Conservation (phyloP, 2,888 invertebrate species). For the Lycophotia porphyrea region DNA sequence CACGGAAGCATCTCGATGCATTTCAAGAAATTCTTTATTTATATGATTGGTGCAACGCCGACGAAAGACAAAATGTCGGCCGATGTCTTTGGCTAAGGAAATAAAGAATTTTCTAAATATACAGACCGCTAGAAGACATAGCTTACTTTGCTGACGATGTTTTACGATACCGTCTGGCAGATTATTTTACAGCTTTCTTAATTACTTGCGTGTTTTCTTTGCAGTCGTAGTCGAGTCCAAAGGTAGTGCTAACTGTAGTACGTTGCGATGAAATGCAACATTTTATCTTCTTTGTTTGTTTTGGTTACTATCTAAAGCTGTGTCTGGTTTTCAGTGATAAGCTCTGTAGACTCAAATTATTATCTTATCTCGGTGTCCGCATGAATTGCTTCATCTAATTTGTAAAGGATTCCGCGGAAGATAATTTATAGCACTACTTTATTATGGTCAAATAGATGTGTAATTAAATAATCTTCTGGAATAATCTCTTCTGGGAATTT, state of each 20-base stretch:
- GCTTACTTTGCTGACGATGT: background rate
- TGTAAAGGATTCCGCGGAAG: conserved; percentile 47
- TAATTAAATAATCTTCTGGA: conserved; percentile 9
- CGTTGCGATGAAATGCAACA: conserved; percentile 61
- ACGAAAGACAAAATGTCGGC: conserved; percentile 45
- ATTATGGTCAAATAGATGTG: conserved; percentile 19
- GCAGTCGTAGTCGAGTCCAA: conserved; percentile 40
- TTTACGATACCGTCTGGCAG: conserved; percentile 19
- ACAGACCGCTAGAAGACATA: background rate
- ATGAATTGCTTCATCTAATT: conserved; percentile 57
- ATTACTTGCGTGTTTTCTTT: conserved; percentile 31
- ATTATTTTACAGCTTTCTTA: conserved; percentile 21
- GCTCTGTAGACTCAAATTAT: conserved; percentile 52
- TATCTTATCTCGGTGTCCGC: conserved; percentile 61
- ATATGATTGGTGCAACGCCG: conserved; percentile 26
- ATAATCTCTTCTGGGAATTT: conserved; percentile 26
- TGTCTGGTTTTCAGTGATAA: conserved; percentile 69
- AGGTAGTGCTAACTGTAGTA: conserved; percentile 39
- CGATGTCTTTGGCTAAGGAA: background rate
- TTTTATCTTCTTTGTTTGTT: conserved; percentile 71
- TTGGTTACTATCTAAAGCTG: conserved; percentile 67
- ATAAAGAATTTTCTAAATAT: conserved; percentile 15
- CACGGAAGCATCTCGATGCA: conserved; percentile 7
- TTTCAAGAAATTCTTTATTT: conserved; percentile 17
- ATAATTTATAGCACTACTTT: conserved; percentile 24